Conservation (phyloP, 2,888 invertebrate genomes). For the Prosopocoilus inquinatus region DNA sequence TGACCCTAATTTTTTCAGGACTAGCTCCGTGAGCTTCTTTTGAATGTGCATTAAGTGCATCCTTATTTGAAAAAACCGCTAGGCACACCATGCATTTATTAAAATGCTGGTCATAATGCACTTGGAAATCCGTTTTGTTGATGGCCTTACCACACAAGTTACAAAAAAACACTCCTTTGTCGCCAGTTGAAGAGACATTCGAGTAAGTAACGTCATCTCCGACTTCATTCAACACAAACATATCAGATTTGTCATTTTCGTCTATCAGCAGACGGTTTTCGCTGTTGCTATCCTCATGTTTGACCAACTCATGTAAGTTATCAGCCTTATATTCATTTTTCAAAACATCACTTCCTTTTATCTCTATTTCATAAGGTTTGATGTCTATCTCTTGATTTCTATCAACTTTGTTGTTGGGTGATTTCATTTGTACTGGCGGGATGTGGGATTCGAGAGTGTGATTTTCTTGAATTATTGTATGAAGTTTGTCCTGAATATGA, state of each 20-base stretch:
- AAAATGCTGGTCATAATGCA: conserved; percentile 49
- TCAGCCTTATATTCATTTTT: conserved; percentile 3
- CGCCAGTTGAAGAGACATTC: conserved; percentile 5
- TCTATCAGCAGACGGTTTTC: conserved; percentile 31
- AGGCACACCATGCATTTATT: conserved; percentile 49
- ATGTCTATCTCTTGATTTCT: not conserved
- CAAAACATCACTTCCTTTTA: conserved; percentile 2
- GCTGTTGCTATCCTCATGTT: conserved; percentile 28
- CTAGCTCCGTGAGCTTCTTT: conserved; percentile 39
- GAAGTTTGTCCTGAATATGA: no score
- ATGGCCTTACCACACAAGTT: conserved; percentile 48
- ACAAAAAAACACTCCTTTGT: conserved; percentile 40
- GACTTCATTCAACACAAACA: not conserved
- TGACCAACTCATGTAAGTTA: not conserved
- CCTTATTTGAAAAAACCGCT: conserved; percentile 51
- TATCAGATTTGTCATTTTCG: conserved; percentile 16
- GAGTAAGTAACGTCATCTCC: not conserved
- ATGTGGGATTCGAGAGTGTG: not conserved
- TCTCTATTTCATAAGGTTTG: conserved; percentile 7
- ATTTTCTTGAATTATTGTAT: not conserved
- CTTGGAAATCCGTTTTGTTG: conserved; percentile 43
- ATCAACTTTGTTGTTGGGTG: conserved; percentile 3
- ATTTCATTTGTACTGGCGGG: conserved; percentile 1
- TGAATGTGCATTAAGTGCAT: conserved; percentile 46
- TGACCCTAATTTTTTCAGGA: conserved; percentile 24